Evolutionary conservation across 2,888 invertebrate genomes (phyloP).

Genomic region (Cheilosia grossa): DNA sequence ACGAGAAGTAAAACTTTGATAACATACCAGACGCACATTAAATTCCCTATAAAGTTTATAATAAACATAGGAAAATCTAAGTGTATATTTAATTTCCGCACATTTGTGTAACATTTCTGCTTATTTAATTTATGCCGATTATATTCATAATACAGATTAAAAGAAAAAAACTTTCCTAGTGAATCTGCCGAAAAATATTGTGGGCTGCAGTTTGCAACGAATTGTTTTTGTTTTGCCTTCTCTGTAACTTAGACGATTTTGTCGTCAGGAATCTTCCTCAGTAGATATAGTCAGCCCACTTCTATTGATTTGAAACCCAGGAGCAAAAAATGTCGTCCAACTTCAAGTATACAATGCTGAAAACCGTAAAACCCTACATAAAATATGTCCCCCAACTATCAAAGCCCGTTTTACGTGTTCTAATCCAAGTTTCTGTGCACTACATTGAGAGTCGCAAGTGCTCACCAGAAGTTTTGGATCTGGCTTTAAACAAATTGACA

Average conservation of each 20-base stretch:
- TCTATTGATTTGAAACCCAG: background rate
- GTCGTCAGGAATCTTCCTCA: conserved; percentile 3
- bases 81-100: background rate
- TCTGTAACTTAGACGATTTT: conserved; percentile 58
- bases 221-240: conserved; percentile 62
- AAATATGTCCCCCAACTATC: conserved; percentile 81
- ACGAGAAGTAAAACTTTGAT: background rate
- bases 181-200: conserved; percentile 30
- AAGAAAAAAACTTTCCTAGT: background rate
- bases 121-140: background rate
- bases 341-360: conserved; percentile 80
- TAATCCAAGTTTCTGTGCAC: conserved; percentile 83
- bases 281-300: conserved; percentile 10
- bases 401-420: conserved; percentile 82
- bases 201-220: background rate
- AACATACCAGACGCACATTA: background rate
- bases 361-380: conserved; percentile 80
- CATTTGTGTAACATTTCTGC: background rate
- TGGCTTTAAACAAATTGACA: conserved; percentile 82
- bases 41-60: background rate
- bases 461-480: conserved; percentile 82
- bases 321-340: conserved; percentile 79
- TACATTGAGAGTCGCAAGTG: conserved; percentile 82
- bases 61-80: background rate
- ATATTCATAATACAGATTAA: background rate